Evolutionary conservation across 2,888 invertebrate species (phyloP).

Genomic region (Teleiodes luculella): DNA sequence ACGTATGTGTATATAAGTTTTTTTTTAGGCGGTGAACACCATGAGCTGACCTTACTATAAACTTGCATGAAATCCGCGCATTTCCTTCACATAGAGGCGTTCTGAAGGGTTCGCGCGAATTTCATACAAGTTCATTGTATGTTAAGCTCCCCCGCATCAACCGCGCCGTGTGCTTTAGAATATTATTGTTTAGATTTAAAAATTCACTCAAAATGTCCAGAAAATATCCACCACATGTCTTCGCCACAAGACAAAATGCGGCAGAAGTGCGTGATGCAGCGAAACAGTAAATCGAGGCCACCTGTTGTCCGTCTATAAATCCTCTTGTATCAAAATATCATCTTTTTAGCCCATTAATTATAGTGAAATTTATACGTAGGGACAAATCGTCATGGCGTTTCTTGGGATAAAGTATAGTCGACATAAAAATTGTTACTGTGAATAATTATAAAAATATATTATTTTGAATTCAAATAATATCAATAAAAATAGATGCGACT

Average conservation of each 20-base stretch:
- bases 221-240: constrained; percentile 1
- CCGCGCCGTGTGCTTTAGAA: neutral
- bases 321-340: constrained; percentile 65
- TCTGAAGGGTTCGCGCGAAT: too few relatives aligned
- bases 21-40: too few relatives aligned
- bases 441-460: too few relatives aligned
- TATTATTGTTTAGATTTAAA: neutral
- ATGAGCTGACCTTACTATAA: too few relatives aligned
- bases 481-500: too few relatives aligned
- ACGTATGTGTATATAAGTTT: too few relatives aligned
- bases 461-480: too few relatives aligned
- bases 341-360: constrained; percentile 64
- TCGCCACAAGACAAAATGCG: neutral
- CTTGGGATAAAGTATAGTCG: constrained; percentile 41
- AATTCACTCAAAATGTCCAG: neutral
- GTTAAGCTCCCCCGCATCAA: too few relatives aligned
- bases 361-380: constrained; percentile 65
- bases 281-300: constrained; percentile 47
- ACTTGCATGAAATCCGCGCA: too few relatives aligned
- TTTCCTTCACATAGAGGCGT: too few relatives aligned
- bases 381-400: constrained; percentile 59
- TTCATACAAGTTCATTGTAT: too few relatives aligned
- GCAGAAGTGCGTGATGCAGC: constrained; percentile 48
- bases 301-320: constrained; percentile 62
- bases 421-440: constrained; percentile 26